Evolutionary conservation across 2,888 invertebrate genomes (phyloP), one percentile per base, ranked within the genome.

Genomic region (Danaus chrysippus): DNA sequence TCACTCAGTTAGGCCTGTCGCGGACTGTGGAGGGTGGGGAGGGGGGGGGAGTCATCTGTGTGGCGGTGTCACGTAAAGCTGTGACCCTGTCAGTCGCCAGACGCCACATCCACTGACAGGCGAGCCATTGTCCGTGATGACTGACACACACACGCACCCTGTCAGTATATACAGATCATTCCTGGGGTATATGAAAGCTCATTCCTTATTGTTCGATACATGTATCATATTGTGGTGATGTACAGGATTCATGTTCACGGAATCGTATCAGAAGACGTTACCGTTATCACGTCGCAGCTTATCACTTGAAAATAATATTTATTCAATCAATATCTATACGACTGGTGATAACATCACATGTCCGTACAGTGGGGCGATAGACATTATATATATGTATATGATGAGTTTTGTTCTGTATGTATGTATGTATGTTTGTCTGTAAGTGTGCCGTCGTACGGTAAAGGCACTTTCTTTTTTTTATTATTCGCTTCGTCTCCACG

Each of bases 381-480:
- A 34, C 6, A 34, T 23, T 23, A 23, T 23, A 23, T n/a, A 23
- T 23, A 34, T 34, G 8, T 6, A 34, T 34, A 34, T 34, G 8
- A 34, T 34, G 23, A 34, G 6, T 34, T 6, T 34, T 34, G 23
- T 34, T 34, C 23, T 5, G 23, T 34, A 5, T 34, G 23, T 23
- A 3, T 23, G 23, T 23, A 5, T 23, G 23, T 23, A 3, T 23
- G 23, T 23, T 3, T 34, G 23, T 34, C 10, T 11, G 74, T 83
- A 84, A 86, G 81, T 86, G 82, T 89, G 88, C 86, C 89, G 84
- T 73, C 76, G 81, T 87, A 89, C 89, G 89, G 89, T 84, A 84
- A 71, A 71, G 70, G 70, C 78, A 86, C 86, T 87, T 89, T 87
- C 86, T 88, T 89, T 87, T 87, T 87, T 87, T 76, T 81, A 83